Percentiles rank a stretch among this genome's conserved stretches.
phyloP scores from a whole-genome alignment of 2,888 invertebrate species.

The Ashinkailepas kermadecensis region DNA sequence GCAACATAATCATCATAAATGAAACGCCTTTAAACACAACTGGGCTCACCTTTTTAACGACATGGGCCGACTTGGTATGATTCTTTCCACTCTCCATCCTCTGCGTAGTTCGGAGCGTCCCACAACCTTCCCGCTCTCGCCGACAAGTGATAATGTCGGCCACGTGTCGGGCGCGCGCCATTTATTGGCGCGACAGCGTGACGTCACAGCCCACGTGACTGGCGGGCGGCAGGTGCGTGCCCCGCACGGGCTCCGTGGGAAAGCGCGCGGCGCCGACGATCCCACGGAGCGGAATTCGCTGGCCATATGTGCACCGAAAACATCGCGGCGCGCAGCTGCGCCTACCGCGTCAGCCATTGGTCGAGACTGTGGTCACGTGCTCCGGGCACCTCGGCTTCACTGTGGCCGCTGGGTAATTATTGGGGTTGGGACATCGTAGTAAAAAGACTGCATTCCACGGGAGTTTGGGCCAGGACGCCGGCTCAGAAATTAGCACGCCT shows the following conservation, averaged over 20 bases:
- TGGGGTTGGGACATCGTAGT: neutral
- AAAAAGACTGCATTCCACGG: neutral
- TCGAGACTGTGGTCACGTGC: slow-evolving; percentile 4
- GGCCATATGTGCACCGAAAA: slow-evolving; percentile 33
- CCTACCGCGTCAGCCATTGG: neutral
- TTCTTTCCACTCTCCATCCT: neutral
- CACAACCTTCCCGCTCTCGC: neutral
- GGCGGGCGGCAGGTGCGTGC: slow-evolving; percentile 1
- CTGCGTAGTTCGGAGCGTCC: neutral
- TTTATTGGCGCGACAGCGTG: neutral
- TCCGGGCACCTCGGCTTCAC: neutral
- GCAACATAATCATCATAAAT: no score
- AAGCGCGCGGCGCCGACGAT: slow-evolving; percentile 29
- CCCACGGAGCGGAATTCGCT: slow-evolving; percentile 33
- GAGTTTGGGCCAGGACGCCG: neutral
- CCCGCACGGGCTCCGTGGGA: slow-evolving; percentile 31
- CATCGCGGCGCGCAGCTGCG: neutral
- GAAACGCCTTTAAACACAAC: neutral
- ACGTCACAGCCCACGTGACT: neutral
- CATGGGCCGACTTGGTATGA: neutral
- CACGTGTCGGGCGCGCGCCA: neutral
- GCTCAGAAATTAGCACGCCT: slow-evolving; percentile 4
- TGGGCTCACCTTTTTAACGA: neutral
- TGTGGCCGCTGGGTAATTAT: neutral
- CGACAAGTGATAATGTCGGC: neutral